Evolutionary conservation across 2,113 vertebrate genomes (phyloP).

Genomic region (Rhadina sibilatrix): DNA sequence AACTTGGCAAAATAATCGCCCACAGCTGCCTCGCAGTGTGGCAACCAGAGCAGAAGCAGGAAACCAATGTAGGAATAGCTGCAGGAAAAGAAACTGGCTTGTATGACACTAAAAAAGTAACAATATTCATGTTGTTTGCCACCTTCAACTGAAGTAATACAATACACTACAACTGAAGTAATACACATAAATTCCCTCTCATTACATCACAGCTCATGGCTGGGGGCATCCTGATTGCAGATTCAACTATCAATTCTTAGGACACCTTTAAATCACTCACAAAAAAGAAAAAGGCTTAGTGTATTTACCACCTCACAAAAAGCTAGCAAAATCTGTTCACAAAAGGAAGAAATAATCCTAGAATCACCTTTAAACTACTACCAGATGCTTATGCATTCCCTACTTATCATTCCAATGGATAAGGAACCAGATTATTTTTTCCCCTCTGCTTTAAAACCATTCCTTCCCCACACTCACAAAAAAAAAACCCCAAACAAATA

Average conservation of each 20-base stretch:
- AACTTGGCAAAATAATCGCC: constrained; percentile 22
- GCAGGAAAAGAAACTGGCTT: background rate
- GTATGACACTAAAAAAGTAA: background rate
- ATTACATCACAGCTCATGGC: background rate
- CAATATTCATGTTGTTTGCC: background rate
- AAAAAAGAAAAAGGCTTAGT: background rate
- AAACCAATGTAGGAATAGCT: background rate
- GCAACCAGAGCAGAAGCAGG: background rate
- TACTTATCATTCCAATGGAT: background rate
- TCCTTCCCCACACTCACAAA: background rate
- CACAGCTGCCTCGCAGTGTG: background rate
- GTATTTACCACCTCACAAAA: background rate
- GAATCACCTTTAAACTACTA: background rate
- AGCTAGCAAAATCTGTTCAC: background rate
- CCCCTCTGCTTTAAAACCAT: background rate
- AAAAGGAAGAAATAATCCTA: background rate
- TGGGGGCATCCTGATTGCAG: background rate
- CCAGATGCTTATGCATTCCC: background rate
- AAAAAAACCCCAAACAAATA: background rate
- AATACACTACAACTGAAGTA: background rate
- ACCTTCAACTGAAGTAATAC: background rate
- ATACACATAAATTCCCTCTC: background rate
- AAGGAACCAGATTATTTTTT: background rate
- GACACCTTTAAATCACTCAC: background rate
- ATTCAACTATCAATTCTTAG: background rate